Evolutionary conservation across 2,113 vertebrate genomes (phyloP).

Genomic region (Vulpes ferrilata): DNA sequence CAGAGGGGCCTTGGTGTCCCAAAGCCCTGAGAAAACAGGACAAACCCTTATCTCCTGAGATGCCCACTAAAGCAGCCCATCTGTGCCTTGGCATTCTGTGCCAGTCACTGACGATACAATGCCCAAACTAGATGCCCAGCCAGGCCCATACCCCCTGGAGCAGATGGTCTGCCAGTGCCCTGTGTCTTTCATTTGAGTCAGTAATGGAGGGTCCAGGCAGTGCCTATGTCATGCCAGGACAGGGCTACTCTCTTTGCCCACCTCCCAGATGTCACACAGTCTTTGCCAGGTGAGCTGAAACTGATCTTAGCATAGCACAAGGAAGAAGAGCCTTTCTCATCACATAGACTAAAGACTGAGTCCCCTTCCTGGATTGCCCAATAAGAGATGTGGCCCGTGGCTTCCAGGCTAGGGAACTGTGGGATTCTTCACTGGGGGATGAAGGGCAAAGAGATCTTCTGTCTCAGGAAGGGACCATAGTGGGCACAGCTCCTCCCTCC

Average conservation of each 20-base stretch:
- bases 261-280: slow-evolving; percentile 33
- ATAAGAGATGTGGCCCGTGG: not conserved
- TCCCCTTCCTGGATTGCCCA: not conserved
- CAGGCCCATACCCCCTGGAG: slow-evolving; percentile 60
- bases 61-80: slow-evolving; percentile 44
- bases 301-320: not conserved
- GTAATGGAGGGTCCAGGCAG: slow-evolving; percentile 2
- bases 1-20: not conserved
- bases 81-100: slow-evolving; percentile 61
- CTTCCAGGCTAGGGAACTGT: not conserved
- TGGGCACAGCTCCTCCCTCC: not conserved
- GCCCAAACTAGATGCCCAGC: slow-evolving; percentile 52
- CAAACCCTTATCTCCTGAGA: slow-evolving; percentile 30
- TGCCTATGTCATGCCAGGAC: slow-evolving; percentile 11
- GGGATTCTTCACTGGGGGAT: not conserved
- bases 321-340: not conserved
- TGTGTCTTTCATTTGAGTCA: slow-evolving; percentile 64
- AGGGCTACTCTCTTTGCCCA: not conserved
- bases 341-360: not conserved
- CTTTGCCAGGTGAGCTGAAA: slow-evolving; percentile 58
- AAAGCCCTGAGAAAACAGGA: slow-evolving; percentile 48
- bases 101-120: slow-evolving; percentile 9
- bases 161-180: slow-evolving; percentile 69
- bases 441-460: not conserved
- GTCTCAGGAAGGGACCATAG: slow-evolving; percentile 52